phyloP scores from a whole-genome alignment of 2,113 vertebrate genomes.

The Gallinago jamesoni region DNA sequence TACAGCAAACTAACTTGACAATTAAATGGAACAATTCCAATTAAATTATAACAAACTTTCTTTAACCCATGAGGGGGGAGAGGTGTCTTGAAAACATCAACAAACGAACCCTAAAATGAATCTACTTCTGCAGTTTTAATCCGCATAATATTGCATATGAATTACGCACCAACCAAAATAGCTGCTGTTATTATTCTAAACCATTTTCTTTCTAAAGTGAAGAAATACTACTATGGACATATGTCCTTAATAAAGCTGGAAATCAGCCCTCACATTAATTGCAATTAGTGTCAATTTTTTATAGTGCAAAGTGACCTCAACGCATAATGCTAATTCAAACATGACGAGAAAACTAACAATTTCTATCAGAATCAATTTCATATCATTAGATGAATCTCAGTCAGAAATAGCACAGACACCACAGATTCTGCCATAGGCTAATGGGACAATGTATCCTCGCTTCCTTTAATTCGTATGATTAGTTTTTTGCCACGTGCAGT shows the following conservation, averaged over 20 bases:
- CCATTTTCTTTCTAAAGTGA: neutral
- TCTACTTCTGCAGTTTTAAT: neutral
- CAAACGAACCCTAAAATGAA: neutral
- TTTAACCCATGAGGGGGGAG: rapidly evolving
- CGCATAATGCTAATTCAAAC: slow-evolving; percentile 10
- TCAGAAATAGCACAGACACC: neutral
- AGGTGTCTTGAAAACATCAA: neutral
- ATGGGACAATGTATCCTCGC: neutral
- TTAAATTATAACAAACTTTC: neutral
- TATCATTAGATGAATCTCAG: neutral
- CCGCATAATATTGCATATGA: neutral
- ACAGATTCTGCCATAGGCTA: neutral
- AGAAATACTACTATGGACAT: neutral
- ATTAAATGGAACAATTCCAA: neutral
- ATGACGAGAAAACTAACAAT: slow-evolving; percentile 7
- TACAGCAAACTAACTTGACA: neutral
- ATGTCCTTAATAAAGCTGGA: slow-evolving; percentile 5
- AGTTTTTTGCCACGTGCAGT: neutral
- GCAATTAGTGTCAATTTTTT: slow-evolving; percentile 17
- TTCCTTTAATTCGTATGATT: neutral
- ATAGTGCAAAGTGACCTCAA: slow-evolving; percentile 2
- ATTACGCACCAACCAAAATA: neutral
- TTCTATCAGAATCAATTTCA: slow-evolving; percentile 18
- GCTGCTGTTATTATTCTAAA: neutral
- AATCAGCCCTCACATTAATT: slow-evolving; percentile 1